Evolutionary conservation across 2,797 vertebrate species (phyloP).

Genomic region (Tapirus indicus): DNA sequence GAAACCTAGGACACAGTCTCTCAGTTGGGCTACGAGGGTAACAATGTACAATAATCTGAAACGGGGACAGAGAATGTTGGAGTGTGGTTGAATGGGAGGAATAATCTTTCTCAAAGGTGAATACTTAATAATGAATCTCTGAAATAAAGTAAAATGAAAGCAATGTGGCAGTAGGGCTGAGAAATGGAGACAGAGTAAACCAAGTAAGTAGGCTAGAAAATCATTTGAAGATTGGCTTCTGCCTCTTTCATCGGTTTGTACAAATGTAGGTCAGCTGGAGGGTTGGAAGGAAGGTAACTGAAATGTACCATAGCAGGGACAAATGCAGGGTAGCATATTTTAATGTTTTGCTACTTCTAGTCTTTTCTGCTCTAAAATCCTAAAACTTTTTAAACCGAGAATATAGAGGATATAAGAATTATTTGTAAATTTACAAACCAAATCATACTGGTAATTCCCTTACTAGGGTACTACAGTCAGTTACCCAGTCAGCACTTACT

Average conservation of each 20-base stretch:
- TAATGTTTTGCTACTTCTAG: neutral
- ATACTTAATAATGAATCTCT: constrained; percentile 30
- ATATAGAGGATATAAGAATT: neutral
- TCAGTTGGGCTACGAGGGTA: neutral
- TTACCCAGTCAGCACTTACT: neutral
- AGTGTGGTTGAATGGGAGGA: neutral
- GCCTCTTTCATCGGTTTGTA: neutral
- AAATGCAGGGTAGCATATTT: neutral
- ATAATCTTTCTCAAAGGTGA: neutral
- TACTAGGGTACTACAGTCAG: neutral
- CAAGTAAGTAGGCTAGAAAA: neutral
- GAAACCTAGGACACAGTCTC: neutral
- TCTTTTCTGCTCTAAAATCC: constrained; percentile 36
- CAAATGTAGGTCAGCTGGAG: neutral
- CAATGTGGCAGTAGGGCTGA: neutral
- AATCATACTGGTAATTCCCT: neutral
- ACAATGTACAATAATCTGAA: neutral
- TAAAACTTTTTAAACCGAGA: neutral
- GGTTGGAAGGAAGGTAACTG: neutral
- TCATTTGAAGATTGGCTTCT: neutral
- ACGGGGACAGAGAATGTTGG: neutral
- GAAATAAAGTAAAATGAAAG: constrained; percentile 2
- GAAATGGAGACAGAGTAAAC: neutral
- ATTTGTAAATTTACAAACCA: neutral
- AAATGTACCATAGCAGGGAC: neutral